Conservation (phyloP, 2,797 vertebrate species). For the Amniataba percoides region DNA sequence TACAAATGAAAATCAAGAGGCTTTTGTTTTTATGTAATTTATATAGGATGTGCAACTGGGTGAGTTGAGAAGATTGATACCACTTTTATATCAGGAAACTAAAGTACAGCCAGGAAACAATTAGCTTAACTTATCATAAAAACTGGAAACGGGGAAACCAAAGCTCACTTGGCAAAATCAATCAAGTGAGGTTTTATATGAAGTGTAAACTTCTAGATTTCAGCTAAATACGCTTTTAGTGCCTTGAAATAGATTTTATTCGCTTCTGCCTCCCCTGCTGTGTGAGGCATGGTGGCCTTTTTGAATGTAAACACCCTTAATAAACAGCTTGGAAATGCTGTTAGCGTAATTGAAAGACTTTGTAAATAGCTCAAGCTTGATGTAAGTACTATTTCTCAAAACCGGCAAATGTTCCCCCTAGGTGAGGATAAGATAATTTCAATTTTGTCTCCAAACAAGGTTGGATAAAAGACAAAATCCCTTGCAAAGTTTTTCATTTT, state of each 20-base stretch:
- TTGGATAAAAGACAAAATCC: constrained; percentile 37
- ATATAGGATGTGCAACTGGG: background rate
- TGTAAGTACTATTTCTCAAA: constrained; percentile 16
- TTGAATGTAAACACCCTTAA: background rate
- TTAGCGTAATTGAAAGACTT: background rate
- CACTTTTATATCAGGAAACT: too few relatives aligned
- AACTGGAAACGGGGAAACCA: too few relatives aligned
- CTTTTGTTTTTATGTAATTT: background rate
- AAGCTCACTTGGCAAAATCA: too few relatives aligned
- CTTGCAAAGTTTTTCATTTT: constrained; percentile 55
- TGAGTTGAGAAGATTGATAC: too few relatives aligned
- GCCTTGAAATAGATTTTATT: constrained; percentile 12
- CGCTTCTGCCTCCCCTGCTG: constrained; percentile 17
- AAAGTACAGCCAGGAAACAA: too few relatives aligned
- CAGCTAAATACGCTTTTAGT: background rate
- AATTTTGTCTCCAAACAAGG: constrained; percentile 37
- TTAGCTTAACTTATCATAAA: too few relatives aligned
- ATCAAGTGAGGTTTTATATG: too few relatives aligned
- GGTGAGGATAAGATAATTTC: constrained; percentile 13
- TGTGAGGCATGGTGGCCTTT: background rate
- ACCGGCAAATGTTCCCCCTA: constrained; percentile 4
- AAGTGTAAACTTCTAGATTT: too few relatives aligned
- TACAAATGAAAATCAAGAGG: background rate
- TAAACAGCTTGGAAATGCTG: background rate
- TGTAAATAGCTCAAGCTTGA: background rate